Conservation (phyloP, 2,113 vertebrate species). For the Xenotilapia longispinis region DNA sequence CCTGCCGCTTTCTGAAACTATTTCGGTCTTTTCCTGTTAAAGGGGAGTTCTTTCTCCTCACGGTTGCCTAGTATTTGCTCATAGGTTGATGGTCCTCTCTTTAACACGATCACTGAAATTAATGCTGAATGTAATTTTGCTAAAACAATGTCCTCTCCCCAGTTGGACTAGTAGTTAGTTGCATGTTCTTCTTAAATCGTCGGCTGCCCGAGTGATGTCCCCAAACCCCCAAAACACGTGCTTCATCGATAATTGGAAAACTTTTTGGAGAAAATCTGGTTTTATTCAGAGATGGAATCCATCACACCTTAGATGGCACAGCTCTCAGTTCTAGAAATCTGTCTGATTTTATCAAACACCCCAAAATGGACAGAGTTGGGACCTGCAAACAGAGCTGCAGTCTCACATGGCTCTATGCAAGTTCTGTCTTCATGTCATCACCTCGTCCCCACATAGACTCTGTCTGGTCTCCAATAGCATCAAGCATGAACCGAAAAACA, state of each 20-base stretch:
- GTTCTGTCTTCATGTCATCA: not conserved
- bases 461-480: not conserved
- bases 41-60: not conserved
- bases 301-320: too few relatives aligned
- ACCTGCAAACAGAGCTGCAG: not conserved
- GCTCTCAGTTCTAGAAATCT: too few relatives aligned
- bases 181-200: not conserved
- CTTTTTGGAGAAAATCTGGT: too few relatives aligned
- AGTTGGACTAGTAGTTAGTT: not conserved
- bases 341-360: not conserved
- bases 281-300: too few relatives aligned
- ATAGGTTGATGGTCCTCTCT: not conserved
- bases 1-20: accelerated
- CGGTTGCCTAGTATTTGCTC: accelerated
- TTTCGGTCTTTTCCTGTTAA: not conserved
- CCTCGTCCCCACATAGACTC: not conserved
- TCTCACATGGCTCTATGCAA: not conserved
- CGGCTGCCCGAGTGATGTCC: too few relatives aligned
- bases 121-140: accelerated
- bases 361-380: not conserved
- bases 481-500: accelerated
- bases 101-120: not conserved
- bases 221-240: too few relatives aligned
- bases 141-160: not conserved
- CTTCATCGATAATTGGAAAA: too few relatives aligned